Conservation (phyloP, 1,140 invertebrate species). For the Drosophila saltans region DNA sequence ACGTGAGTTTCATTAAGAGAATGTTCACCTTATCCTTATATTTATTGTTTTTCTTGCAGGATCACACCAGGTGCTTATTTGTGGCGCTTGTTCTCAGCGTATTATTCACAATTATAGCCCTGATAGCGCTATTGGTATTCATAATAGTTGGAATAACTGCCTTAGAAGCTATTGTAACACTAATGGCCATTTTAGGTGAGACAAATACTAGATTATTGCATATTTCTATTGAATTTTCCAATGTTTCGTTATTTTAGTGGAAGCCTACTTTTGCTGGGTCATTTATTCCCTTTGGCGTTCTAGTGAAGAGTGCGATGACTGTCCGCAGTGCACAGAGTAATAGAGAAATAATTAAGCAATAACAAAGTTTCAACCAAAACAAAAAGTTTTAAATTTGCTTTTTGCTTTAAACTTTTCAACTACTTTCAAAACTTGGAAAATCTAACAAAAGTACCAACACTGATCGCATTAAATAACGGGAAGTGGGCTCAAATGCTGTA, state of each 20-base stretch:
- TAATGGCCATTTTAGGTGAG: not conserved
- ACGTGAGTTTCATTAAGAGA: slow-evolving; percentile 21
- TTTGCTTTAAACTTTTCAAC: no score
- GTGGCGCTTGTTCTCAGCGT: not conserved
- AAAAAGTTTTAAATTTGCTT: no score
- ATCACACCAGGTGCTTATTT: not conserved
- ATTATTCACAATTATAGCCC: not conserved
- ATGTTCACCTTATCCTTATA: not conserved
- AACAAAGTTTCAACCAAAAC: no score
- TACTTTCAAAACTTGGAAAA: no score
- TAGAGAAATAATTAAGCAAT: not conserved
- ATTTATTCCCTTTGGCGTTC: slow-evolving; percentile 28
- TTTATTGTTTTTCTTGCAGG: not conserved
- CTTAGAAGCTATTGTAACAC: not conserved
- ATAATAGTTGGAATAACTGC: not conserved
- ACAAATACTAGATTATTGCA: not conserved
- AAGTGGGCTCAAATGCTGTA: no score
- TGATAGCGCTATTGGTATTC: not conserved
- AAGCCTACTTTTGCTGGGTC: slow-evolving; percentile 30
- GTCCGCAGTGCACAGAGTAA: not conserved
- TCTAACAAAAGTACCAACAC: no score
- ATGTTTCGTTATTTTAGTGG: slow-evolving; percentile 17
- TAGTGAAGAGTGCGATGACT: not conserved
- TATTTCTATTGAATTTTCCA: not conserved
- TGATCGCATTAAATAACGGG: no score